Base-by-base conservation (phyloP, 1,140 invertebrate genomes). In the Wasmannia auropunctata region DNA sequence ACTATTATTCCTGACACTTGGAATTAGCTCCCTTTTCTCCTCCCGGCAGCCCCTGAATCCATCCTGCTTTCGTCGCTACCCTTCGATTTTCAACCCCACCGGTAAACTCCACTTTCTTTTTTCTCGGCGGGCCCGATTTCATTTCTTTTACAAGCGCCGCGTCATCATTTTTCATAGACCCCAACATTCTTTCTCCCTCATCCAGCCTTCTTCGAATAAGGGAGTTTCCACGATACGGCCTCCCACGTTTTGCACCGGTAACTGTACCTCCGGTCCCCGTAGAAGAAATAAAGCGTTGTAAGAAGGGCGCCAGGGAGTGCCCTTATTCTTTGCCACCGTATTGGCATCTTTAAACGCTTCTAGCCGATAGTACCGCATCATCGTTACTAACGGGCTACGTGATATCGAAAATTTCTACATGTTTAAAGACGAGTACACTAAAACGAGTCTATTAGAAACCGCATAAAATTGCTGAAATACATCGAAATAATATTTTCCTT, bases 151-250 rank as follows among this genome's bases (percentile, higher is more conserved):
- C 92, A 93, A 93, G 88, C 89, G 92, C 93, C 90, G 91, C 93
- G 94, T 95, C 94, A 95, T 95, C 94, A 94, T 95, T 95, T 95
- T 95, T 95, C 94, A 95, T 95, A 93, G 94, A 94, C 91, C 93
- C 92, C 85, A 76, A 40, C 43, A 46, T 67, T 54, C 79, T 83
- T 83, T 72, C 67, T 83, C 67, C 34, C 65, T 67, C 56, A 60
- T 69, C 85, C 87, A 90, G 79, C 90, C 79, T 80, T 85, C 69
- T 65, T 72, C 79, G 83, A 67, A 90, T 91, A 91, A 87, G 83
- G 86, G 85, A 88, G 88, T 91, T 94, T 93, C 88, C 91, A 89
- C 90, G 88, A 92, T 92, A 91, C 88, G 90, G 81, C 67, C 79
- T 67, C 72, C 88, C 75, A 60, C 88, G 72, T 86, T 90, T 90